Evolutionary conservation across 2,888 invertebrate genomes (phyloP).

Genomic region (Papilio demoleus): DNA sequence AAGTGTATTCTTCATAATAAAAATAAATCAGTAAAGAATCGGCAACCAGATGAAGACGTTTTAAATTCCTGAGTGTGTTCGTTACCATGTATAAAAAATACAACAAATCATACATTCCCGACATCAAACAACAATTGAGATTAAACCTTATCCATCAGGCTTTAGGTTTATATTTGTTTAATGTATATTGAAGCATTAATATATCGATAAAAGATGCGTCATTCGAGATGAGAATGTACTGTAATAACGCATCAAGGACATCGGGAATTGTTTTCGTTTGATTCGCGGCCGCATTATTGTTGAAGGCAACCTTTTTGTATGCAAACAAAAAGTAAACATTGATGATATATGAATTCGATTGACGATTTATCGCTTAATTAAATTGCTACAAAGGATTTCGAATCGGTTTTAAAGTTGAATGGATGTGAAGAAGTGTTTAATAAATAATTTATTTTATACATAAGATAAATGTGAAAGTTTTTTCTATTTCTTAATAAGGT

Average conservation of each 20-base stretch:
- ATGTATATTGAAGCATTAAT: constrained; percentile 31
- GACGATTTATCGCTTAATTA: constrained; percentile 16
- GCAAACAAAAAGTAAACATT: constrained; percentile 60
- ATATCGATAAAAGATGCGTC: constrained; percentile 58
- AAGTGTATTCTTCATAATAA: constrained; percentile 37
- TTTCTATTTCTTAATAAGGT: too few species aligned
- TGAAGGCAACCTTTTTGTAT: constrained; percentile 51
- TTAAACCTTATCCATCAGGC: background rate
- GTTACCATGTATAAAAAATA: constrained; percentile 42
- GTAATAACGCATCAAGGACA: constrained; percentile 74
- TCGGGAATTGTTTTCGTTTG: constrained; percentile 60
- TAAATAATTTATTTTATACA: background rate
- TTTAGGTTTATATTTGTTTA: constrained; percentile 19
- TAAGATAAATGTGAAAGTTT: background rate
- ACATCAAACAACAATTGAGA: background rate
- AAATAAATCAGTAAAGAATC: constrained; percentile 37
- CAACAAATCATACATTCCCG: constrained; percentile 23
- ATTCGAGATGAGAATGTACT: constrained; percentile 67
- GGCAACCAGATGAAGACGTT: constrained; percentile 43
- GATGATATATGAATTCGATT: constrained; percentile 23
- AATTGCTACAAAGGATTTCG: background rate
- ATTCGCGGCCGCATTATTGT: constrained; percentile 49
- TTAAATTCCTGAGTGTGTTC: constrained; percentile 45
- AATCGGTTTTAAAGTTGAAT: constrained; percentile 10
- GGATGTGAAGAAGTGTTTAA: background rate